Evolutionary conservation across 2,888 invertebrate genomes (phyloP).

Genomic region (Epinotia ramella): DNA sequence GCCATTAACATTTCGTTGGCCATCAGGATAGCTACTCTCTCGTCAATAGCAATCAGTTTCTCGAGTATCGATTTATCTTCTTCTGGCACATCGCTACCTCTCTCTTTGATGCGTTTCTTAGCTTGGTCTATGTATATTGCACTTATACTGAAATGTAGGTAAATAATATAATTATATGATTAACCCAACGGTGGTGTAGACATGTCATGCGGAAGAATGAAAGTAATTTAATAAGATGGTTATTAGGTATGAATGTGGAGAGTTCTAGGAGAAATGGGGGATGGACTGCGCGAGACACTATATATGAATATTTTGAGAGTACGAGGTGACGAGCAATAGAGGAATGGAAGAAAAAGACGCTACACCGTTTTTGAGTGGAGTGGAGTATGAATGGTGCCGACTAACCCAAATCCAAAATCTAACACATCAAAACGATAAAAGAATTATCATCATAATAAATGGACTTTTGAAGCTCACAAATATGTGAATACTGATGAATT

Average conservation of each 20-base stretch:
- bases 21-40: slow-evolving; percentile 87
- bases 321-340: background rate
- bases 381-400: background rate
- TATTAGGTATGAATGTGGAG: background rate
- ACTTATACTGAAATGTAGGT: slow-evolving; percentile 63
- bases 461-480: background rate
- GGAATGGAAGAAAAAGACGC: background rate
- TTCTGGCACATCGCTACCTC: slow-evolving; percentile 68
- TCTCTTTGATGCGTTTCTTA: slow-evolving; percentile 61
- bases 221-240: background rate
- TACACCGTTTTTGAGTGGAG: background rate
- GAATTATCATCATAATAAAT: too few species aligned
- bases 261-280: too few species aligned
- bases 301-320: background rate
- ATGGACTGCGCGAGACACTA: background rate
- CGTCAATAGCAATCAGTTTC: slow-evolving; percentile 86
- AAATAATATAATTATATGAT: background rate
- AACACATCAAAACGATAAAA: background rate
- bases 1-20: slow-evolving; percentile 89
- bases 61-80: slow-evolving; percentile 87
- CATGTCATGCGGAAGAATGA: background rate
- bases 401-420: too few species aligned
- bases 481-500: background rate
- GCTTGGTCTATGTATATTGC: slow-evolving; percentile 66
- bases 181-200: background rate